Evolutionary conservation across 1,140 invertebrate species (phyloP).

Genomic region (Lepidurus apus): DNA sequence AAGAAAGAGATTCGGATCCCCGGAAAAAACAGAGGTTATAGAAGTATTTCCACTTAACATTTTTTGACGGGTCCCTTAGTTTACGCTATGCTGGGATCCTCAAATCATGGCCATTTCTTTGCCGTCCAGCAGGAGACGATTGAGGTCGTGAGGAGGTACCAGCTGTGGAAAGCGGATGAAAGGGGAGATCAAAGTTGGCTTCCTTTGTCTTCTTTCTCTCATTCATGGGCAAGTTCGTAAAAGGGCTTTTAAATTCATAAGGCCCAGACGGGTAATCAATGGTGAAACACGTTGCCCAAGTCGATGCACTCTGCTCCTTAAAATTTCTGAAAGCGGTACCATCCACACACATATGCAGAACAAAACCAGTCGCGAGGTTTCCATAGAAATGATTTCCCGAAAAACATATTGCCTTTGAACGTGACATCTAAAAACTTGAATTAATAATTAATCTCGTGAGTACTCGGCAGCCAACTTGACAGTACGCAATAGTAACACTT

Average conservation of each 20-base stretch:
- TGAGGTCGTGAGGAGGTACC: not conserved
- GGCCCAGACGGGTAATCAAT: not conserved
- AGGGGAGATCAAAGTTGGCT: not conserved
- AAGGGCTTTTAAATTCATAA: not conserved
- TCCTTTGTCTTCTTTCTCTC: not conserved
- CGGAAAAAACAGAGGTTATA: not conserved
- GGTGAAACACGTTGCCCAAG: not conserved
- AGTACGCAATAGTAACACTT: too few species aligned
- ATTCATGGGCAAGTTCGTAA: not conserved
- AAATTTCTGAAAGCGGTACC: not conserved
- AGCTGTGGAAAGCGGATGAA: not conserved
- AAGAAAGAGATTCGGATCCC: too few species aligned
- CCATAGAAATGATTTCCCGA: too few species aligned
- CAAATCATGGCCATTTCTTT: not conserved
- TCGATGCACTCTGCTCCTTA: not conserved
- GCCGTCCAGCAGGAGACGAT: not conserved
- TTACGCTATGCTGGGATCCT: not conserved
- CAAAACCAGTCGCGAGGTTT: too few species aligned
- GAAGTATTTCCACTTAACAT: not conserved
- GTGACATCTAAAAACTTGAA: too few species aligned
- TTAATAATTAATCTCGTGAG: too few species aligned
- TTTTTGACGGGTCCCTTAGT: not conserved
- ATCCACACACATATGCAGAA: too few species aligned
- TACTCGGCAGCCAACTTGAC: too few species aligned
- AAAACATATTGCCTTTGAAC: too few species aligned